phyloP scores from a whole-genome alignment of 2,113 vertebrate species.

The Boleophthalmus pectinirostris region DNA sequence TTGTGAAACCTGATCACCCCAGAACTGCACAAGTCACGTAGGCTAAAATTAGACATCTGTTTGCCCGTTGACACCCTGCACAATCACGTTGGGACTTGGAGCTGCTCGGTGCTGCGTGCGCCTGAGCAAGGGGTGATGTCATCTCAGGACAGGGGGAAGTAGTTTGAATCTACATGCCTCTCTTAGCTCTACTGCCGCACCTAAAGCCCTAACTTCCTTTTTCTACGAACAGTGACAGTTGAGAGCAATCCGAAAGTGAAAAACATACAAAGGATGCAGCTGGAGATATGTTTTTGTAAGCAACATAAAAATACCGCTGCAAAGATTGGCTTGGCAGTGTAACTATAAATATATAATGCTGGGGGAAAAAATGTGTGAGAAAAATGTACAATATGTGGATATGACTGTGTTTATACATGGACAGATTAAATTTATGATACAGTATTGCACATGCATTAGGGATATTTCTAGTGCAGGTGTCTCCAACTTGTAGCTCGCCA shows the following conservation, averaged over 20 bases:
- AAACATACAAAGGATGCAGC: slow-evolving; percentile 53
- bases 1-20: slow-evolving; percentile 33
- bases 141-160: slow-evolving; percentile 54
- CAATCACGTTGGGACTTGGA: slow-evolving; percentile 24
- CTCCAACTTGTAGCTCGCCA: too few species aligned
- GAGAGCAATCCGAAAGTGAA: slow-evolving; percentile 21
- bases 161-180: slow-evolving; percentile 12
- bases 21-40: not conserved
- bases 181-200: slow-evolving; percentile 23
- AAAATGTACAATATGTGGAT: too few species aligned
- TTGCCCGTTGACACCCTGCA: slow-evolving; percentile 17
- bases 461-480: too few species aligned
- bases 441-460: too few species aligned
- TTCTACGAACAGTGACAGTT: slow-evolving; percentile 16
- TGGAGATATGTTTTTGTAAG: slow-evolving; percentile 14
- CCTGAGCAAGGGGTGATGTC: slow-evolving; percentile 37
- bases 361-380: too few species aligned
- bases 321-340: not conserved
- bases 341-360: too few species aligned
- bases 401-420: too few species aligned
- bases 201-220: slow-evolving; percentile 49
- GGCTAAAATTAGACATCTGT: slow-evolving; percentile 48
- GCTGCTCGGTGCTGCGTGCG: slow-evolving; percentile 3
- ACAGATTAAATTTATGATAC: too few species aligned
- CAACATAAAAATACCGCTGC: not conserved